Evolutionary conservation across 2,888 invertebrate genomes (phyloP), one percentile per base, ranked within the genome.

Genomic region (Calliphora vomitoria): DNA sequence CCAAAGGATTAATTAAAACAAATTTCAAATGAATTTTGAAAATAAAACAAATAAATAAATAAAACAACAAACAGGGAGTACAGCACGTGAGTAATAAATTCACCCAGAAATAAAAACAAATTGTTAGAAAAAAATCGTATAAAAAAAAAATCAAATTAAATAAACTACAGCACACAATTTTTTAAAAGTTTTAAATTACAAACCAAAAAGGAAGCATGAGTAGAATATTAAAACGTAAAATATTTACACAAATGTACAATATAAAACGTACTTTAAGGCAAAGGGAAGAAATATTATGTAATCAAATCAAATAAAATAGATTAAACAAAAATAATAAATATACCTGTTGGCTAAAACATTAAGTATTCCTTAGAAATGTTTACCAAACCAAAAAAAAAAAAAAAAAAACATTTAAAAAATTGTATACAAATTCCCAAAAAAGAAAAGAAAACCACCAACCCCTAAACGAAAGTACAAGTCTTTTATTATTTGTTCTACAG

Each of bases 331-430:
- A 25, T 25, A 8, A 69, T 10, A 79, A 47, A 74, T 44, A 64
- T 80, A 83, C 86, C 86, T 83, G 79, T 80, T 80, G 86, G 79
- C 69, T 75, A 69, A 80, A 79, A 58, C 3, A 11, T 44, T 72
- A 6, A 25, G 15, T 79, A 78, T 64, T 72, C 20, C 10, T 25
- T 38, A 44, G 18, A 58, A 31, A 4, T 20, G 20, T 3, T n/a
- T 55, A 35, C 41, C 35, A 35, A 35, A 35, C 0, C 6, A 35
- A 35, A 4, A 25, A 25, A 25, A 8, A 58, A 15, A 1, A 5
- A 44, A 62, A 64, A 66, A 25, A 55, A 6, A 4, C 20, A 20
- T 13, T 47, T n/a, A 35, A 55, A n/a, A 55, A n/a, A n/a, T 44
- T 50, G n/a, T 35, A 35, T n/a, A 69, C 31, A 47, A 15, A 50